phyloP scores from a whole-genome alignment of 2,797 vertebrate genomes.

The Coranthus polyacanthus region DNA sequence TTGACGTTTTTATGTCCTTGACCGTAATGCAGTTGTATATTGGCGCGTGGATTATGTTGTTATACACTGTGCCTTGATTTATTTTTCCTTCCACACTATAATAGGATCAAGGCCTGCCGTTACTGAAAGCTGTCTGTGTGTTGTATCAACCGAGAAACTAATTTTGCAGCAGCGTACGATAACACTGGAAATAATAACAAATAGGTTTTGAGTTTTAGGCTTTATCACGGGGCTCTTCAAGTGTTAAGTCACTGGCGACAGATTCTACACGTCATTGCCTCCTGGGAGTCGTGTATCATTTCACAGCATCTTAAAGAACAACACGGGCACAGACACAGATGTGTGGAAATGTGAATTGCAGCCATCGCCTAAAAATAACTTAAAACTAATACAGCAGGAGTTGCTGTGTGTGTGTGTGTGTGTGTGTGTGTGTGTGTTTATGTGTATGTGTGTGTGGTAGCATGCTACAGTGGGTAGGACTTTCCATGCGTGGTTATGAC shows the following conservation, averaged over 20 bases:
- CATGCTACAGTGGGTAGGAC: conserved; percentile 38
- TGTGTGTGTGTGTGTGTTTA: conserved; percentile 14
- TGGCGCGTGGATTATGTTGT: conserved; percentile 46
- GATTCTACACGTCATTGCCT: conserved; percentile 28
- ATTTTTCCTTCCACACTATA: conserved; percentile 42
- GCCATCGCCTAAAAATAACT: conserved; percentile 63
- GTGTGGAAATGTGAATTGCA: conserved; percentile 63
- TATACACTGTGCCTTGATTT: conserved; percentile 49
- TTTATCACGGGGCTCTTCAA: background rate
- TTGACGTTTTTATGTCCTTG: conserved; percentile 48
- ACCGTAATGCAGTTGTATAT: conserved; percentile 41
- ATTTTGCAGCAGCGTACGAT: background rate
- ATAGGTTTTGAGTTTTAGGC: conserved; percentile 10
- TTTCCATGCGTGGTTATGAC: conserved; percentile 66
- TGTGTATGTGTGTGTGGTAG: conserved; percentile 33
- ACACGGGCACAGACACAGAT: conserved; percentile 52
- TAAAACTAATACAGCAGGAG: conserved; percentile 46
- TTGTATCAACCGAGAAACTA: background rate
- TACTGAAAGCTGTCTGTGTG: conserved; percentile 12
- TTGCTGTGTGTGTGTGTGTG: conserved; percentile 19
- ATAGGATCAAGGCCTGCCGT: conserved; percentile 51
- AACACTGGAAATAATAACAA: conserved; percentile 12
- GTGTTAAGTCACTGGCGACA: conserved; percentile 33
- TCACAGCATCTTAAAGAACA: conserved; percentile 60
- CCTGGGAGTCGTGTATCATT: conserved; percentile 51